Evolutionary conservation across 2,113 vertebrate genomes (phyloP), one percentile per base, ranked within the genome.

Genomic region (Callopanchax toddi): DNA sequence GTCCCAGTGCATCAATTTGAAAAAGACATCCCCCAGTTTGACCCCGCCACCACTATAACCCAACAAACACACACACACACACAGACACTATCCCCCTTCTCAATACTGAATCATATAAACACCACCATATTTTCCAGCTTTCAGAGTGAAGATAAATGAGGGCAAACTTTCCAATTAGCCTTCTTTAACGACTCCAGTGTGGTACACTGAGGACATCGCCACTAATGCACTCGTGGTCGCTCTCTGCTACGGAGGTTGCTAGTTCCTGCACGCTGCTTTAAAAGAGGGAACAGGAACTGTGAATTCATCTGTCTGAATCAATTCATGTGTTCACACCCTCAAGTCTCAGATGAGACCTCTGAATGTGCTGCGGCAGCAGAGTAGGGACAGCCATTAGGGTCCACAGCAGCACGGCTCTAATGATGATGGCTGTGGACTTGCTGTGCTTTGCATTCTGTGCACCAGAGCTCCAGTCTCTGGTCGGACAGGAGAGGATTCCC

Each of bases 351-450:
- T 77, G 87, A 85, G 72, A 50, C 52, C 6, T 32, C 32, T 60
- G 73, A 91, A 91, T 86, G 78, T 91, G 90, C 87, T 23, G 80
- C 86, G 77, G 75, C 78, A 86, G 91, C 91, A 91, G 65, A 90
- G 87, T n/a, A 15, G 72, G 76, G 71, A 80, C 73, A 17, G 64
- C 78, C 88, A 89, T 89, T 89, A 89, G 72, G 62, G 86, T 91
- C 86, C 67, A 57, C 63, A 62, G 74, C 39, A 16, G 54, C 52
- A 18, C 26, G 48, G 42, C 71, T 72, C 63, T 91, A 91, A 92
- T 91, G 89, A 90, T 89, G 88, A 90, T 89, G 86, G 86, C 82
- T 84, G 68, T 77, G 73, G 76, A 85, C 77, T 86, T 91, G 86
- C 89, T 89, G 77, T 29, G 76, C 80, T 78, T 36, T 76, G 87